A percentile compares a stretch with the other conserved stretches of the same genome.
Conservation (phyloP, 2,113 vertebrate species). For the Proterorhinus semilunaris region DNA sequence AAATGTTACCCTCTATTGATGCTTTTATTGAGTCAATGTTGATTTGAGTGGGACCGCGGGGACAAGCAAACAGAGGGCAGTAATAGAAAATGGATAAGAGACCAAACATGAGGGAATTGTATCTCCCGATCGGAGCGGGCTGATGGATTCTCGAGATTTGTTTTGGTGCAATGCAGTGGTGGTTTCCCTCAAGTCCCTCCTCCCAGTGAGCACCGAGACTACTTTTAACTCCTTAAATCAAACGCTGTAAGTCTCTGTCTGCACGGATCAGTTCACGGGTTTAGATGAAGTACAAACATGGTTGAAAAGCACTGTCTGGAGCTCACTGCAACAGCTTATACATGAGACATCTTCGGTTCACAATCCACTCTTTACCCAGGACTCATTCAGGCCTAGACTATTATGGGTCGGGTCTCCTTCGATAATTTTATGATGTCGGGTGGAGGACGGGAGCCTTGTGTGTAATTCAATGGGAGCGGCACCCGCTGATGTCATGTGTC, state of each 20-base stretch:
- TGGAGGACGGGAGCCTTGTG: no score
- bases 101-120: slow-evolving; percentile 3
- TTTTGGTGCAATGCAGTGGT: slow-evolving; percentile 80
- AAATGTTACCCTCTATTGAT: slow-evolving; percentile 1
- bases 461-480: no score
- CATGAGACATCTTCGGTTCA: neutral
- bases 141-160: slow-evolving; percentile 65
- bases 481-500: no score
- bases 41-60: slow-evolving; percentile 10
- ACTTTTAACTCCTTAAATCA: slow-evolving; percentile 24
- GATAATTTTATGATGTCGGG: no score
- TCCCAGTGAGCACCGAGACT: slow-evolving; percentile 26
- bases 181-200: slow-evolving; percentile 37
- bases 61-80: neutral
- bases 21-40: neutral
- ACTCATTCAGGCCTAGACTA: no score
- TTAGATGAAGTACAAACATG: slow-evolving; percentile 7
- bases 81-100: slow-evolving; percentile 22
- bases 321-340: neutral
- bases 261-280: slow-evolving; percentile 10
- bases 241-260: neutral
- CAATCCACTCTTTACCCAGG: no score
- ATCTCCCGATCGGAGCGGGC: slow-evolving; percentile 41
- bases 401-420: no score
- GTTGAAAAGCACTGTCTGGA: neutral